A percentile compares a stretch with the other conserved stretches of the same genome.
These are phyloP conservation scores for Podotricha telesiphe DNA, from an alignment of 2,888 invertebrate genomes.

Conservation along the genomic window DNA sequence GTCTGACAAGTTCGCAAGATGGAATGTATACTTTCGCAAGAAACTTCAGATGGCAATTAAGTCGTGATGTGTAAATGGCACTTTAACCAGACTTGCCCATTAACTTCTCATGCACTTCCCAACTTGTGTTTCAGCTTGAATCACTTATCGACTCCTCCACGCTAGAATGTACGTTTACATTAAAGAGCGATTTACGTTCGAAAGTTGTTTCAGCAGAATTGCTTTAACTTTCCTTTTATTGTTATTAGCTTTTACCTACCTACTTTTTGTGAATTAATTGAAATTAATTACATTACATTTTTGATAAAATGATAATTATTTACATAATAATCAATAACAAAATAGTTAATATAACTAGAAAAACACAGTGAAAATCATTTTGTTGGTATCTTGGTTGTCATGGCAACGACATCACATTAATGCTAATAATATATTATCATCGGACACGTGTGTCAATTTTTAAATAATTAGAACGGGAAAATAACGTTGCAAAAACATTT, in stretches of 20 bases:
- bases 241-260: not conserved
- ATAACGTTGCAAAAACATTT: too few species aligned
- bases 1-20: conserved; percentile 28
- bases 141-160: conserved; percentile 43
- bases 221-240: conserved; percentile 4
- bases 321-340: too few species aligned
- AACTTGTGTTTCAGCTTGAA: conserved; percentile 47
- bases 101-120: conserved; percentile 53
- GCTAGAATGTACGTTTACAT: conserved; percentile 31
- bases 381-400: too few species aligned
- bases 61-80: conserved; percentile 52
- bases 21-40: conserved; percentile 29
- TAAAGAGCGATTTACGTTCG: conserved; percentile 29
- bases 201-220: conserved; percentile 17
- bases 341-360: too few species aligned
- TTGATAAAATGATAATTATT: too few species aligned
- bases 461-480: too few species aligned
- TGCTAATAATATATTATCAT: too few species aligned
- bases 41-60: conserved; percentile 41
- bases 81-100: conserved; percentile 57
- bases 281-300: not conserved
- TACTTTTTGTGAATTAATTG: not conserved
- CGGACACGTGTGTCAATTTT: too few species aligned
- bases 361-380: too few species aligned
- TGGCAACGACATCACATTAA: too few species aligned